Conservation (phyloP, 2,888 invertebrate species). For the Cremastinae sp. region DNA sequence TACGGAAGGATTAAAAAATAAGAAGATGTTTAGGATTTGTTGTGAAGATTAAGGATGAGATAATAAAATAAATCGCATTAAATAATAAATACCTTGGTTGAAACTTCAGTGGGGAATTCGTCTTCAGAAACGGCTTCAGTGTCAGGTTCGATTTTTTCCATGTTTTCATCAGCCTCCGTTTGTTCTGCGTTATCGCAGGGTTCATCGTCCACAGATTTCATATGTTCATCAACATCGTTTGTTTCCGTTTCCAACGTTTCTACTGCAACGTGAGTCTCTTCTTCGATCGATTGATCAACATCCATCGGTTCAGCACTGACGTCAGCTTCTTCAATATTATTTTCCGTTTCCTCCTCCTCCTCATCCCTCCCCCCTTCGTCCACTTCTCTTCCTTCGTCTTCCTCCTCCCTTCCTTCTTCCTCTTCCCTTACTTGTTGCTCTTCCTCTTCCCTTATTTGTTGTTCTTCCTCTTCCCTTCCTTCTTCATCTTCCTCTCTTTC, state of each 20-base stretch:
- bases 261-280: constrained; percentile 72
- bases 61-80: constrained; percentile 29
- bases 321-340: constrained; percentile 27
- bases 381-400: too few relatives aligned
- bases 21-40: constrained; percentile 15
- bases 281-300: constrained; percentile 66
- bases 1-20: constrained; percentile 23
- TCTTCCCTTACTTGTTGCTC: too few relatives aligned
- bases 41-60: background rate
- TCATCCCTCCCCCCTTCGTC: too few relatives aligned
- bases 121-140: constrained; percentile 93
- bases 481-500: constrained; percentile 62
- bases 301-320: constrained; percentile 62
- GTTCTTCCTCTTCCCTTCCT: too few relatives aligned
- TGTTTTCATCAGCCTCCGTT: constrained; percentile 60
- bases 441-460: too few relatives aligned
- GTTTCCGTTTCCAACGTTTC: constrained; percentile 67
- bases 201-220: constrained; percentile 60
- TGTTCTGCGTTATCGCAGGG: constrained; percentile 20
- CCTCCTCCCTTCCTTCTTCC: too few relatives aligned
- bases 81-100: constrained; percentile 73
- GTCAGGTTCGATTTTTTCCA: constrained; percentile 85
- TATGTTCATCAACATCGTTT: constrained; percentile 66
- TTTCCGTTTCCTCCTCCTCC: constrained; percentile 43
- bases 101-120: constrained; percentile 82